Conservation (phyloP, 2,797 vertebrate species). For the Aeoliscus strigatus region DNA sequence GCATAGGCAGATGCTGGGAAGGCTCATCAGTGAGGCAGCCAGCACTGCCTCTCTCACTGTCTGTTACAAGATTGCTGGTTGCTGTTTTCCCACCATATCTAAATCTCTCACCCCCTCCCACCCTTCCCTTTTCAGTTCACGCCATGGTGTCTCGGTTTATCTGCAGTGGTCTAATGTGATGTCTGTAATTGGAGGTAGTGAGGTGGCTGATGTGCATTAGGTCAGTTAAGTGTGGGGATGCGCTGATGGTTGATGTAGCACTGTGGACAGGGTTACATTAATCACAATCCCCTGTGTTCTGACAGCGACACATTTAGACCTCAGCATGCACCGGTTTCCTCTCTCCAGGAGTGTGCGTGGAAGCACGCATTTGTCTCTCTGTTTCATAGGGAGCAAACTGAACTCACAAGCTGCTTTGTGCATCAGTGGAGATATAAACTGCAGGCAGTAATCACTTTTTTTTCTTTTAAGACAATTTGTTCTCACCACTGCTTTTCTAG, state of each 20-base stretch:
- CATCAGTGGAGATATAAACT: neutral
- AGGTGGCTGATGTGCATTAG: constrained; percentile 45
- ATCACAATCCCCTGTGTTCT: constrained; percentile 35
- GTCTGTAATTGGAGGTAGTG: constrained; percentile 44
- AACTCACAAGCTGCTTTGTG: neutral
- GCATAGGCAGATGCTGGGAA: constrained; percentile 31
- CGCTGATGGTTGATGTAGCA: constrained; percentile 36
- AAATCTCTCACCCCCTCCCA: constrained; percentile 1
- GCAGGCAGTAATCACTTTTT: too few species aligned
- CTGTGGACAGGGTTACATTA: constrained; percentile 43
- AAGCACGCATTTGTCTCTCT: constrained; percentile 10
- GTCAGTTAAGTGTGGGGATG: constrained; percentile 38
- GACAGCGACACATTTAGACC: constrained; percentile 40
- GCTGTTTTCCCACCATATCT: neutral
- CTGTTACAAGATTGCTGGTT: constrained; percentile 40
- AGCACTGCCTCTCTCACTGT: constrained; percentile 14
- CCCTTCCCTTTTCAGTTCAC: constrained; percentile 6
- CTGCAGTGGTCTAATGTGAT: constrained; percentile 28
- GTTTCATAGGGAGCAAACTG: constrained; percentile 5
- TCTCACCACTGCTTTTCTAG: too few species aligned
- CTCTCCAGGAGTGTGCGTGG: constrained; percentile 5
- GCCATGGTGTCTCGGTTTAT: constrained; percentile 25
- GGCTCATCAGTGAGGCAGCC: constrained; percentile 20
- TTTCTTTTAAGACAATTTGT: too few species aligned
- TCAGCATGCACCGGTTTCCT: constrained; percentile 29